Base-by-base conservation (phyloP, 2,113 vertebrate genomes). In the Prochilodus magdalenae region DNA sequence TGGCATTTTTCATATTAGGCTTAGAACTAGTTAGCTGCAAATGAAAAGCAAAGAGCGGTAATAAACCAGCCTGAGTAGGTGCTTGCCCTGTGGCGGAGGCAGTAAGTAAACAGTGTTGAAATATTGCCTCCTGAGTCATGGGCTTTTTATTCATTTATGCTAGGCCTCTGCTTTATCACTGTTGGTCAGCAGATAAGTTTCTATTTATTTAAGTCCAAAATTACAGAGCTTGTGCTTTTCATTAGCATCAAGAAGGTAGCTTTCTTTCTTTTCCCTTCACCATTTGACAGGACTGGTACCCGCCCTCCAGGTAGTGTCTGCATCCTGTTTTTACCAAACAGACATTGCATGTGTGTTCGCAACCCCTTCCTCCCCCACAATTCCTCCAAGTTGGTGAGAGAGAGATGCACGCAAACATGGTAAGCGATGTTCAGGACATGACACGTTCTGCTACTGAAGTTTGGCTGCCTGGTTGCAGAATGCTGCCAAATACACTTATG, bases 61-160 rank as follows among this genome's bases (percentile, higher is more conserved):
- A 73, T 73, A 59, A 57, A 77, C 33, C 53, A 81, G 67, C 65
- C 65, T 72, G 55, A 86, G 80, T 67, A 74, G 75, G 33, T 77
- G 73, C 33, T 33, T 73, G 44, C 59, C 85, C 77, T 29, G 73
- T 77, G 78, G 73, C 49, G 77, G 26, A 88, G 85, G 40, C n/a
- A 36, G 69, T 80, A 40, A 77, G 65, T 75, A 86, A 86, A 90
- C 82, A 86, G 77, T 83, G 72, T 60, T 74, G 67, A 67, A 69
- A 80, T 55, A 73, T 40, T 84, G 86, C 86, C 82, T 83, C 67
- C n/a, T 7, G 79, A 70, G 51, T 74, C 80, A 55, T 57, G 79
- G 77, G 84, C 84, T 62, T 79, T 85, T 60, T 63, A 63, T 70
- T 86, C 81, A 87, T 88, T 78, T 84, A 53, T 57, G 77, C 26